Evolutionary conservation across 2,797 vertebrate genomes (phyloP).

Genomic region (Lepilemur septentrionalis): DNA sequence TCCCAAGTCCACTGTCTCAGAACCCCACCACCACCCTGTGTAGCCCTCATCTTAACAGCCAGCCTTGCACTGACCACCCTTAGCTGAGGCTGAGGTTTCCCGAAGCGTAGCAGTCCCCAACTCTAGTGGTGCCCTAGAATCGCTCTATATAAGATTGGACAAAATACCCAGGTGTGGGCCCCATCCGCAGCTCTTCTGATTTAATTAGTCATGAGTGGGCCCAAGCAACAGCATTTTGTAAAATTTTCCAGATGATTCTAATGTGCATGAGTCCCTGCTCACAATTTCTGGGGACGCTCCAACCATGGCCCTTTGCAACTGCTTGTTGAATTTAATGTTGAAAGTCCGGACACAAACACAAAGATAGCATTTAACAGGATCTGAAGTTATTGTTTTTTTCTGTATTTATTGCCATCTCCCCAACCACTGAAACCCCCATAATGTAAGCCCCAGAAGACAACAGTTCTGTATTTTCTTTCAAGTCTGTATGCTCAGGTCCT

Average conservation of each 20-base stretch:
- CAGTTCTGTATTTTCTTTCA: not conserved
- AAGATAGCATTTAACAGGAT: not conserved
- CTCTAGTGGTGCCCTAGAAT: not conserved
- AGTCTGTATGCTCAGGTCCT: no score
- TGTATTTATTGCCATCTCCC: not conserved
- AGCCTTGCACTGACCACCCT: not conserved
- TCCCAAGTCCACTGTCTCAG: not conserved
- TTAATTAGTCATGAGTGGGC: not conserved
- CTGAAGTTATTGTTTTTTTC: not conserved
- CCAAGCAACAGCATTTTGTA: not conserved
- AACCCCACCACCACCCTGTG: not conserved
- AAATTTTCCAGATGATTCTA: not conserved
- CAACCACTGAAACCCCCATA: not conserved
- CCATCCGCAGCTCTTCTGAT: not conserved
- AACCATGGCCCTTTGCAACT: fast-evolving
- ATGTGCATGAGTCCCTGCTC: not conserved
- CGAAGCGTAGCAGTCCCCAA: fast-evolving
- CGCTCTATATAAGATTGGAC: no score
- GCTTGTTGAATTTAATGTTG: not conserved
- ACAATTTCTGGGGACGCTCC: not conserved
- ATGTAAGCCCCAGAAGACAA: not conserved
- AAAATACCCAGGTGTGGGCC: not conserved
- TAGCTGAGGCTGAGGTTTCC: not conserved
- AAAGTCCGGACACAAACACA: not conserved
- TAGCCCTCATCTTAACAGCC: not conserved